phyloP scores from a whole-genome alignment of 2,797 vertebrate genomes.

The Lophius americanus region DNA sequence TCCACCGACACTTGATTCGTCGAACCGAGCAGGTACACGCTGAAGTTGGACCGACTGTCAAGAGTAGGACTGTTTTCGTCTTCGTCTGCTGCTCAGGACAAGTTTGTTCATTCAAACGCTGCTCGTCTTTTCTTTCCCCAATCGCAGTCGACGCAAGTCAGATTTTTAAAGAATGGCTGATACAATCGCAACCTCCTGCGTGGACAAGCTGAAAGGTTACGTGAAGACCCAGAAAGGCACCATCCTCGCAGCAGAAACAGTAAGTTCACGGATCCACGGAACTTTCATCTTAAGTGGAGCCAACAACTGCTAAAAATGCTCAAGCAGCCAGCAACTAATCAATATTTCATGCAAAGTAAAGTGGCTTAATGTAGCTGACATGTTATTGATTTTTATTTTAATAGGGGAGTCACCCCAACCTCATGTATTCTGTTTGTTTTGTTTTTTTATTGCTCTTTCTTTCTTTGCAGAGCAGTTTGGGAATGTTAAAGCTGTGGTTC shows the following conservation, averaged over 20 bases:
- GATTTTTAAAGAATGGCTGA: constrained; percentile 73
- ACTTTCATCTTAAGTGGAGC: background rate
- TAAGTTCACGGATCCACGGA: constrained; percentile 60
- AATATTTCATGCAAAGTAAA: background rate
- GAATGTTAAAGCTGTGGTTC: constrained; percentile 58
- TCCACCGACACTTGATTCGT: constrained; percentile 14
- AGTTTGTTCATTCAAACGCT: constrained; percentile 8
- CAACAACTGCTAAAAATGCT: too few species aligned
- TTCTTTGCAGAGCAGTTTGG: background rate
- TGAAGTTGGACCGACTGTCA: too few species aligned
- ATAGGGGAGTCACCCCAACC: background rate
- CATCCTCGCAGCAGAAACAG: constrained; percentile 77
- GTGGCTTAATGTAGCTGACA: background rate
- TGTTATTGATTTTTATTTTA: constrained; percentile 8
- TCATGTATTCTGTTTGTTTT: background rate
- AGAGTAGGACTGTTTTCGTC: background rate
- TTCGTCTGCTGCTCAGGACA: background rate
- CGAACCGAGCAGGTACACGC: too few species aligned
- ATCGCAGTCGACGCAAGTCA: background rate
- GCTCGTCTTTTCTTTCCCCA: rapidly evolving
- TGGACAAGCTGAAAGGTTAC: constrained; percentile 75
- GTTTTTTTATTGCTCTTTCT: background rate
- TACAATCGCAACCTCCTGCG: constrained; percentile 20
- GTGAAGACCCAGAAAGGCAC: constrained; percentile 76
- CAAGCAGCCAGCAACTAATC: background rate